A percentile compares a stretch with the other conserved stretches of the same genome.
Conservation (phyloP, 2,113 vertebrate species). For the Pyrgilauda ruficollis region DNA sequence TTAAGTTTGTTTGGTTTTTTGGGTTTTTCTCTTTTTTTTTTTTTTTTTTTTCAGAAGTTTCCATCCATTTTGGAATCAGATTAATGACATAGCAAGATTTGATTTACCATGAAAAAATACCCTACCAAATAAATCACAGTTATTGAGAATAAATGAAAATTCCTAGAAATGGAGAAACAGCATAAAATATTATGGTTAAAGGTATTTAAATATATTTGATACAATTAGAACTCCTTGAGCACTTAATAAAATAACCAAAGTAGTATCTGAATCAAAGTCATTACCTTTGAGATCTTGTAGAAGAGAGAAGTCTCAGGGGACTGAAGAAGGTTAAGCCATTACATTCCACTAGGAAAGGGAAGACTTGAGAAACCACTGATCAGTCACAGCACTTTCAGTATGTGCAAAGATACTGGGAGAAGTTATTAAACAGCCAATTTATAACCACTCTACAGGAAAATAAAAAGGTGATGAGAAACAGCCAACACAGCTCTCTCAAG, state of each 20-base stretch:
- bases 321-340: not conserved
- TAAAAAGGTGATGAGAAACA: conserved; percentile 3
- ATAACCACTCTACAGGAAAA: conserved; percentile 5
- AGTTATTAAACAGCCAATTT: conserved; percentile 7
- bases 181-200: not conserved
- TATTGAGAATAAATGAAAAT: not conserved
- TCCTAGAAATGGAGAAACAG: not conserved
- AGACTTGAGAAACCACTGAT: not conserved
- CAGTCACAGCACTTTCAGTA: not conserved
- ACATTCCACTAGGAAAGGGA: not conserved
- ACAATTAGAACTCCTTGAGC: not conserved
- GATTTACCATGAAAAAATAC: not conserved
- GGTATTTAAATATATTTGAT: not conserved
- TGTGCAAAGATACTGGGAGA: not conserved
- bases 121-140: not conserved
- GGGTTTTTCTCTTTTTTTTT: no score
- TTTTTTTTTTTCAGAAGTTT: not conserved
- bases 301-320: not conserved
- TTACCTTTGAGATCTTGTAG: not conserved
- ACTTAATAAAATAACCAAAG: not conserved
- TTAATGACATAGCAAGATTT: not conserved
- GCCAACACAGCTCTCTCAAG: not conserved
- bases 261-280: not conserved
- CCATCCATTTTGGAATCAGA: not conserved
- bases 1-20: not conserved